phyloP scores from a whole-genome alignment of 2,113 vertebrate genomes.

The Vulpes vulpes region DNA sequence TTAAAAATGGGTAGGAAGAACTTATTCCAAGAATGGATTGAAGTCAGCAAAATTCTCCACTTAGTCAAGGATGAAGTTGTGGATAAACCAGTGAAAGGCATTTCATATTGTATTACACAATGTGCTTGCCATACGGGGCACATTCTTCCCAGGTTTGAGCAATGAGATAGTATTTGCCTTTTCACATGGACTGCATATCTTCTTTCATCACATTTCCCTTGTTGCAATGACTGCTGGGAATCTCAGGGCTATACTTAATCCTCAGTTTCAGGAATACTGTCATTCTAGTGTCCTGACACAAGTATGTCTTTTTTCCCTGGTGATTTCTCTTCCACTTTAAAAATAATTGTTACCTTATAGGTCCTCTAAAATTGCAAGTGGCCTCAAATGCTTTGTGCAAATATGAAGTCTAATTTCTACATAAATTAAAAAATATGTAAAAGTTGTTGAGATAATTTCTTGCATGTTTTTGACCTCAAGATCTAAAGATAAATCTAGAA shows the following conservation, averaged over 20 bases:
- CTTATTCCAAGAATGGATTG: background rate
- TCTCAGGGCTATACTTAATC: constrained; percentile 38
- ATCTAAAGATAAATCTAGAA: constrained; percentile 17
- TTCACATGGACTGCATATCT: constrained; percentile 38
- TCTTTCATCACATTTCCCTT: constrained; percentile 49
- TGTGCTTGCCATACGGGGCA: constrained; percentile 26
- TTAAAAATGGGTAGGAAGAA: constrained; percentile 31
- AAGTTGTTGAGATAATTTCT: constrained; percentile 8
- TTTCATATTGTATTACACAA: background rate
- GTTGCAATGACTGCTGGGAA: constrained; percentile 25
- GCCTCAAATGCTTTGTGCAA: background rate
- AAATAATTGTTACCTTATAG: background rate
- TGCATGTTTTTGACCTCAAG: constrained; percentile 30
- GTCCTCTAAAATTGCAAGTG: constrained; percentile 33
- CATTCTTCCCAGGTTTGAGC: background rate
- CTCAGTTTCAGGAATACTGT: constrained; percentile 1
- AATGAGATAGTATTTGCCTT: background rate
- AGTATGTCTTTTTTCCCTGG: background rate
- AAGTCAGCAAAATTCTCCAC: constrained; percentile 40
- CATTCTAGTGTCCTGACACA: constrained; percentile 7
- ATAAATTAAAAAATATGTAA: constrained; percentile 52
- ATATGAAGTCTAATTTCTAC: background rate
- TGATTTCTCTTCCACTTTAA: constrained; percentile 47
- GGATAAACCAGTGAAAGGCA: background rate
- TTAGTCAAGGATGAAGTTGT: background rate